Evolutionary conservation across 1,140 invertebrate genomes (phyloP).

Genomic region (Drosophila hydei): DNA sequence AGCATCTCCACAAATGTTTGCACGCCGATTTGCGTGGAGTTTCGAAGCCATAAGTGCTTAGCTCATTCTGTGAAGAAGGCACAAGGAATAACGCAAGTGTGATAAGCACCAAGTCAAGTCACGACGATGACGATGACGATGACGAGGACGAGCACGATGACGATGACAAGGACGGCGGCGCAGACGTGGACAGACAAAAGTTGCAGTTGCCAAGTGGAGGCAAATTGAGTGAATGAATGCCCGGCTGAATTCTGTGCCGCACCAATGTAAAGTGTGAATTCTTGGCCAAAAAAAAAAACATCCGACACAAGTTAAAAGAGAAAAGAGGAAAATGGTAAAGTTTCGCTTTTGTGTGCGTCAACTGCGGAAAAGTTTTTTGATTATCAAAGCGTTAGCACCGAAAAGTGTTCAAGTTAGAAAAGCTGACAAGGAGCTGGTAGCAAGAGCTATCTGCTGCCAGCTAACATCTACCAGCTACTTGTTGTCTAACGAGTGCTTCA

Average conservation of each 20-base stretch:
- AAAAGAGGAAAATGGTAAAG: constrained; percentile 58
- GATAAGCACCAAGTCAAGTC: constrained; percentile 77
- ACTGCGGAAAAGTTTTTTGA: constrained; percentile 77
- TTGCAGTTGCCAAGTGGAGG: constrained; percentile 51
- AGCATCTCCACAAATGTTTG: constrained; percentile 99
- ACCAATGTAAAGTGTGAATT: constrained; percentile 67
- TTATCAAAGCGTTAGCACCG: constrained; percentile 81
- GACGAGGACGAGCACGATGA: constrained; percentile 39
- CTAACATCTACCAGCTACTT: constrained; percentile 63
- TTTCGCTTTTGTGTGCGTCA: constrained; percentile 71
- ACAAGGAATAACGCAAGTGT: constrained; percentile 54
- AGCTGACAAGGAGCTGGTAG: constrained; percentile 42
- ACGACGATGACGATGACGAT: constrained; percentile 46
- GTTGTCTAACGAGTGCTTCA: constrained; percentile 72
- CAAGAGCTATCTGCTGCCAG: constrained; percentile 17
- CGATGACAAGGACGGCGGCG: constrained; percentile 1
- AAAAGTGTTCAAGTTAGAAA: constrained; percentile 72
- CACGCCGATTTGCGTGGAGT: constrained; percentile 97
- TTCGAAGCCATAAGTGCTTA: constrained; percentile 97
- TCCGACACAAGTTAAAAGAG: background rate
- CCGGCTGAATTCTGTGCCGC: constrained; percentile 38
- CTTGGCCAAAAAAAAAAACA: constrained; percentile 42
- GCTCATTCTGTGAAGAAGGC: constrained; percentile 90
- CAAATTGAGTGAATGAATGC: constrained; percentile 79
- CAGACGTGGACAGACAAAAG: constrained; percentile 49